Evolutionary conservation across 2,113 vertebrate species (phyloP), one percentile per base, ranked within the genome.

Genomic region (Nothobranchius kuhntae): DNA sequence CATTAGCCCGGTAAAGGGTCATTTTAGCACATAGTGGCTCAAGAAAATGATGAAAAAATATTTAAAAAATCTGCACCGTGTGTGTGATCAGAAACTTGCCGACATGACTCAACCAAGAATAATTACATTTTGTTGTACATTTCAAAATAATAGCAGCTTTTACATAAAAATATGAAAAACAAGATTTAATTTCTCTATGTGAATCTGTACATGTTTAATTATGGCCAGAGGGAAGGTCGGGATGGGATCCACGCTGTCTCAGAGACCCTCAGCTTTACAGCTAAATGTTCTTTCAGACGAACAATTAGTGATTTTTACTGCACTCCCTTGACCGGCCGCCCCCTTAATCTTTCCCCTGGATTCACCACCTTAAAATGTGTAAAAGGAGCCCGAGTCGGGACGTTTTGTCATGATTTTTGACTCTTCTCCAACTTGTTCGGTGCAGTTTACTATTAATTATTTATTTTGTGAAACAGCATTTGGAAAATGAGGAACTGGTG

Each of bases 281-380:
- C 38, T 65, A 61, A 70, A 8, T n/a, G 7, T 13, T 50, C 36
- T 54, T 50, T 44, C 45, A 24, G 53, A 53, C 52, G 35, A 53
- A 24, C 61, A 71, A 45, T 61, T 44, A 45, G 38, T 44, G 44
- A 24, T 40, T 68, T 55, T 73, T 61, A 51, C 75, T 51, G 13
- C 15, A 58, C 75, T 30, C 17, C 65, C 47, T 2, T 6, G 61
- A 47, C 53, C 57, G 63, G 45, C 14, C 47, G 53, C 62, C 46
- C 55, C 44, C 52, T 55, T 6, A 50, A 50, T 57, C 17, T 67
- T 36, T 3, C 26, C 35, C 61, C 52, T 30, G 30, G 4, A 13
- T 66, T 17, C 45, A n/a, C 46, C 48, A 46, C 8, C 24, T 11
- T 45, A 7, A 50, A 2, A 65, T 15, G 63, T 54, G 52, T 46